Evolutionary conservation across 2,797 vertebrate species (phyloP), one percentile per base, ranked within the genome.

Genomic region (Brotogeris chrysoptera): DNA sequence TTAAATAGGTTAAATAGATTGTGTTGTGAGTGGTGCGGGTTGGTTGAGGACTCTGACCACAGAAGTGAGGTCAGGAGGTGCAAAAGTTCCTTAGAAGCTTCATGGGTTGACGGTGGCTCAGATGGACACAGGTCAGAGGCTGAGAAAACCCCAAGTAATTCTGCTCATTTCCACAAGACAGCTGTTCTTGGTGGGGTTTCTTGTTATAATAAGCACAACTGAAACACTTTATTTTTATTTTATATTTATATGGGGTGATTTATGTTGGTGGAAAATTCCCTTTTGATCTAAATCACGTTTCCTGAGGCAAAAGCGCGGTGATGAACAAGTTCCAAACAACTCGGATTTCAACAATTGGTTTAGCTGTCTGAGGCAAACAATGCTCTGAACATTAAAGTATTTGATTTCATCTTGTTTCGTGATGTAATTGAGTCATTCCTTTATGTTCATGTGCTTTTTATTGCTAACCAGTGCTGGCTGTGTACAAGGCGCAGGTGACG

Each of bases 1-100:
- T n/a, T n/a, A n/a, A n/a, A n/a, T n/a, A 61, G 32, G 32, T 61
- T 39, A 11, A 25, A 8, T 9, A 19, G 41, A 4, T n/a, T 21
- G 43, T 30, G 24, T 43, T 28, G 8, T 14, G 41, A 41, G 44
- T 3, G 3, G 0, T 7, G 57, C 3, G 1, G 25, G 10, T n/a
- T 39, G 49, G 34, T 5, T 9, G 8, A 52, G 39, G 72, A 53
- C 28, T 32, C 43, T 24, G 50, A 11, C 32, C 3, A 1, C 7
- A 7, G 43, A 47, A 77, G 3, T 5, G 72, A 64, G 10, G 9
- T 55, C 63, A 76, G 53, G 27, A 64, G 57, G 38, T 32, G 32
- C 17, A 53, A 60, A 70, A 64, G 53, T 7, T 1, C 15, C 23
- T 18, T 30, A 5, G 34, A 49, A 86, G 16, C 23, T 18, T 55